Evolutionary conservation across 2,113 vertebrate species (phyloP).

Genomic region (Eptatretus burgeri): DNA sequence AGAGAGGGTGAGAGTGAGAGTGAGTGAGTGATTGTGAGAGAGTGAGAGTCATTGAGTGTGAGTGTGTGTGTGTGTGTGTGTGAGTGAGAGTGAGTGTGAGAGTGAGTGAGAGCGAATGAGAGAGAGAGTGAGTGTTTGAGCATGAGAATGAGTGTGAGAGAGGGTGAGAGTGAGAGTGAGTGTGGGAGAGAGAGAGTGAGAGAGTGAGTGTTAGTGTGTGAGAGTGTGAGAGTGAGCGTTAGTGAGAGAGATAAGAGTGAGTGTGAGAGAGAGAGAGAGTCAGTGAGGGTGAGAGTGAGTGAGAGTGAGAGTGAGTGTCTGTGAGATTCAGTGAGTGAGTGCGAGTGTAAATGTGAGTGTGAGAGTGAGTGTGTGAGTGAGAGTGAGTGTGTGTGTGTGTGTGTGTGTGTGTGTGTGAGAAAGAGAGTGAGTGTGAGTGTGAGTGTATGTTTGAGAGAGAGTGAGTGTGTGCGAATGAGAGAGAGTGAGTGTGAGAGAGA

Average conservation of each 20-base stretch:
- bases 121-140: slow-evolving; percentile 1
- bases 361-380: background rate
- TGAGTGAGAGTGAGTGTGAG: background rate
- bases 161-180: background rate
- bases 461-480: background rate
- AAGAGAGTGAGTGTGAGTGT: background rate
- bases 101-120: background rate
- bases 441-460: background rate
- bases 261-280: background rate
- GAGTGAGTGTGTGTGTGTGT: background rate
- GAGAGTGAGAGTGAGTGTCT: background rate
- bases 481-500: background rate
- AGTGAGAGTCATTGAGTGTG: background rate
- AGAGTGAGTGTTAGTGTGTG: background rate
- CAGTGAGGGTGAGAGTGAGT: background rate
- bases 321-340: slow-evolving; percentile 4
- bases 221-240: background rate
- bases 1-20: background rate
- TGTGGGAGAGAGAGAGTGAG: background rate
- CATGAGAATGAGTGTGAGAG: no score
- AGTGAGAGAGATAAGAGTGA: background rate
- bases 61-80: background rate
- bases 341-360: background rate
- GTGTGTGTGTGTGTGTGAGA: background rate
- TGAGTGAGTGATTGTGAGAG: background rate